Conservation (phyloP, 2,113 vertebrate genomes). For the Anolis sagrei region DNA sequence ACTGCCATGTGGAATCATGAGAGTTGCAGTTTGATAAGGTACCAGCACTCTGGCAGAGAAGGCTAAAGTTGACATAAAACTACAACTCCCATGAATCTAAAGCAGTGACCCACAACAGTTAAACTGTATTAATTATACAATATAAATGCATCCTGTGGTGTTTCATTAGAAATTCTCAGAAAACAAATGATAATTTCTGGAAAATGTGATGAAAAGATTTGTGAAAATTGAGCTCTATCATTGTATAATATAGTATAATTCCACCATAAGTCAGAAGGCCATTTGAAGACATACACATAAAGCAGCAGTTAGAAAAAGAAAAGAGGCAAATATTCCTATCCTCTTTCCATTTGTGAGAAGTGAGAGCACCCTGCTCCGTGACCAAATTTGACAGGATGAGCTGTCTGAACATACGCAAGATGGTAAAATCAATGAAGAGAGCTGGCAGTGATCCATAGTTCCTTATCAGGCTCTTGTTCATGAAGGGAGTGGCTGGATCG, state of each 20-base stretch:
- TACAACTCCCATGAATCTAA: too few relatives aligned
- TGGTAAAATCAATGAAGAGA: background rate
- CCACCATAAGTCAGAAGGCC: background rate
- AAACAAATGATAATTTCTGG: background rate
- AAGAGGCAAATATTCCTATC: background rate
- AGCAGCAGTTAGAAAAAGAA: background rate
- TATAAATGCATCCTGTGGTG: too few relatives aligned
- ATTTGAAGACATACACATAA: too few relatives aligned
- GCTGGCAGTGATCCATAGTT: background rate
- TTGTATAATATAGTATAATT: background rate
- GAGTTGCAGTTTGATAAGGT: too few relatives aligned
- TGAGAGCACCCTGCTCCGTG: background rate
- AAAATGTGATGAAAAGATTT: background rate
- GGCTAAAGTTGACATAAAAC: too few relatives aligned
- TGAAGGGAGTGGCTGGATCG: constrained; percentile 9
- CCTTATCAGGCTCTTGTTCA: background rate
- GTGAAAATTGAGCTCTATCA: background rate
- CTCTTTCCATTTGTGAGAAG: too few relatives aligned
- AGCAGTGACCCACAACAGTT: too few relatives aligned
- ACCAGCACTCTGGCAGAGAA: too few relatives aligned
- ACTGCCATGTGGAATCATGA: too few relatives aligned
- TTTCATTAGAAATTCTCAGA: background rate
- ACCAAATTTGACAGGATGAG: background rate
- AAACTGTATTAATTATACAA: too few relatives aligned
- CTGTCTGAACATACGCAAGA: background rate